Percentiles rank a stretch among this genome's conserved stretches.
Conservation (phyloP, 2,888 invertebrate genomes). For the Meghimatium bilineatum region DNA sequence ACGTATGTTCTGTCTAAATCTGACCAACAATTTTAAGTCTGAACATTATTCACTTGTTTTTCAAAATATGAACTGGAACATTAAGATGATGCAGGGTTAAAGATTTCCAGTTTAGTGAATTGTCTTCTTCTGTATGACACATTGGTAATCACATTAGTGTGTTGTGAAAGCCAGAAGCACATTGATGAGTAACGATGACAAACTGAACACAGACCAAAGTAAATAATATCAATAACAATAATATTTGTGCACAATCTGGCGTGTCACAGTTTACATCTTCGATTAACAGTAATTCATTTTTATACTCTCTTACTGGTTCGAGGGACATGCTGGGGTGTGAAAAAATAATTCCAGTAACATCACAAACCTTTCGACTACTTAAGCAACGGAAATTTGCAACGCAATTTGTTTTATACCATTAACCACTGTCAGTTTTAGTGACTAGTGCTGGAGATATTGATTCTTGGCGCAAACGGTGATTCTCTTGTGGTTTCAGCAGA, state of each 20-base stretch:
- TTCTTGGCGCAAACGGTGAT: constrained; percentile 8
- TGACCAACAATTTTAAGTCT: neutral
- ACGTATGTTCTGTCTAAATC: neutral
- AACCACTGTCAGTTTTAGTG: constrained; percentile 12
- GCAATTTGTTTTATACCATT: constrained; percentile 10
- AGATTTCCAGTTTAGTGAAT: neutral
- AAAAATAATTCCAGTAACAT: neutral
- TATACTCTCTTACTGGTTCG: neutral
- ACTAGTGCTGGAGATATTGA: constrained; percentile 15
- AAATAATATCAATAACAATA: neutral
- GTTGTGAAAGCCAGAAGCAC: neutral
- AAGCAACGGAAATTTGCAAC: constrained; percentile 37
- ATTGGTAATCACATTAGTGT: neutral
- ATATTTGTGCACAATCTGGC: neutral
- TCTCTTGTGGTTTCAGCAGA: constrained; percentile 13
- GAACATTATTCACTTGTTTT: neutral
- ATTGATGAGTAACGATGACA: neutral
- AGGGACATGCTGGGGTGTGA: constrained; percentile 7
- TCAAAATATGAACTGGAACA: too few species aligned
- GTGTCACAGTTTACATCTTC: neutral
- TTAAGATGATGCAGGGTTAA: neutral
- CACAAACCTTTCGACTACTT: constrained; percentile 17
- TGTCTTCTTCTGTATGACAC: neutral
- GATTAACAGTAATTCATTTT: neutral
- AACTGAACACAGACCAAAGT: neutral